phyloP scores from a whole-genome alignment of 2,888 invertebrate species.

The Cynaeus angustus region DNA sequence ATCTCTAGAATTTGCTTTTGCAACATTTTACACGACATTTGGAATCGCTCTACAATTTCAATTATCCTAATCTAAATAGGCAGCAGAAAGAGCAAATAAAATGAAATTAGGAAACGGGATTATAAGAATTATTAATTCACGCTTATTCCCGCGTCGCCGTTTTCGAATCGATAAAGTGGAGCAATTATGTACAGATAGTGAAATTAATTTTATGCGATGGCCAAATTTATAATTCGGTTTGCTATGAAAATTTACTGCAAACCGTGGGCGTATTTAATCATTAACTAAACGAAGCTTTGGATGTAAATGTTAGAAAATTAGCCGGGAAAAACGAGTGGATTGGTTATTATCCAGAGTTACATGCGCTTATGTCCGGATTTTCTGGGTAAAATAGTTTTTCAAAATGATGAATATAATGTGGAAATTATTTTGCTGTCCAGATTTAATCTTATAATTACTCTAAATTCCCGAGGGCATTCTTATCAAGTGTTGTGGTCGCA shows the following conservation, averaged over 20 bases:
- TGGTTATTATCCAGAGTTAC: no score
- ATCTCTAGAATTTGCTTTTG: slow-evolving; percentile 37
- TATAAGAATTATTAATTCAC: slow-evolving; percentile 43
- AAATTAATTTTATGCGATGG: slow-evolving; percentile 12
- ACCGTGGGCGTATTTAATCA: not conserved
- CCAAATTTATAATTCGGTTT: not conserved
- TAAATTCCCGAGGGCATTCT: no score
- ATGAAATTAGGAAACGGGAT: slow-evolving; percentile 41
- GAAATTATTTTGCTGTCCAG: no score
- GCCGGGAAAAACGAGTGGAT: no score
- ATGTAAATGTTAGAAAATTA: not conserved
- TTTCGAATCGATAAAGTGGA: slow-evolving; percentile 25
- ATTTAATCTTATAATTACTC: no score
- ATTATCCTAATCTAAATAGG: slow-evolving; percentile 45
- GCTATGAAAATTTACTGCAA: not conserved
- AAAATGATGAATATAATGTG: no score
- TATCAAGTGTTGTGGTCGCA: no score
- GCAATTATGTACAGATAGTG: slow-evolving; percentile 20
- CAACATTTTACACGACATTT: slow-evolving; percentile 41
- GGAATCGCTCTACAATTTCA: slow-evolving; percentile 42
- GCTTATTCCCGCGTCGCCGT: slow-evolving; percentile 23
- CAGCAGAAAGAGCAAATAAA: slow-evolving; percentile 43
- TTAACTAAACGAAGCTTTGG: not conserved
- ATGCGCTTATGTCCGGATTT: no score
- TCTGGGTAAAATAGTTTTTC: no score